A percentile compares a stretch with the other conserved stretches of the same genome.
Conservation (phyloP, 2,797 vertebrate species). For the Cebuella pygmaea region DNA sequence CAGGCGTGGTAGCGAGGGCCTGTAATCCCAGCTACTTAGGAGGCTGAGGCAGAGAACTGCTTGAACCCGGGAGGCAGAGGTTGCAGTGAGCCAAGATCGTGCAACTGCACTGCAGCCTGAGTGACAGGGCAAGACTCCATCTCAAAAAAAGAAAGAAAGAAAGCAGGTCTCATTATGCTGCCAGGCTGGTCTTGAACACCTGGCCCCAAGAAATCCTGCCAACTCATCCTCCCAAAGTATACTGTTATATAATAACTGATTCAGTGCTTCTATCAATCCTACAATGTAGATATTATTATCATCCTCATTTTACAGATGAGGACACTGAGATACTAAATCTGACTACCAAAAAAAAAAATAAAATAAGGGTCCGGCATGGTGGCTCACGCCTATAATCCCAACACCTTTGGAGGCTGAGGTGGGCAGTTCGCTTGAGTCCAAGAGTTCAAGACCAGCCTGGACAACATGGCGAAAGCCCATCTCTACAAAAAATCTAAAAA, state of each 20-base stretch:
- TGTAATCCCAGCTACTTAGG: no score
- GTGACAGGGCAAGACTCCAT: no score
- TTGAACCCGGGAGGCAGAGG: no score
- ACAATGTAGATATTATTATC: not conserved
- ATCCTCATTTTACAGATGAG: conserved; percentile 4
- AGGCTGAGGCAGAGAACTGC: no score
- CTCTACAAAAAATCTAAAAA: not conserved
- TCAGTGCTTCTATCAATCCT: not conserved
- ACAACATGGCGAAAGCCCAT: not conserved
- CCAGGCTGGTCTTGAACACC: no score
- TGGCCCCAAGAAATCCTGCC: no score
- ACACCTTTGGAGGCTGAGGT: not conserved
- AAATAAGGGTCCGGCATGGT: not conserved
- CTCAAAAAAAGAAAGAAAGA: no score
- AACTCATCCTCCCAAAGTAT: not conserved
- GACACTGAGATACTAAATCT: not conserved
- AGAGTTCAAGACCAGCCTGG: not conserved
- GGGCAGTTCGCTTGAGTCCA: not conserved
- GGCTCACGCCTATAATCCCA: not conserved
- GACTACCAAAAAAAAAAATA: not conserved
- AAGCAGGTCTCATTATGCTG: no score
- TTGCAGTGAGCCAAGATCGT: no score
- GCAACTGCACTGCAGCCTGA: no score
- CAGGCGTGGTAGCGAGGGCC: no score
- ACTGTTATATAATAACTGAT: not conserved